phyloP scores from a whole-genome alignment of 2,888 invertebrate species.

The Trichopria drosophilae region DNA sequence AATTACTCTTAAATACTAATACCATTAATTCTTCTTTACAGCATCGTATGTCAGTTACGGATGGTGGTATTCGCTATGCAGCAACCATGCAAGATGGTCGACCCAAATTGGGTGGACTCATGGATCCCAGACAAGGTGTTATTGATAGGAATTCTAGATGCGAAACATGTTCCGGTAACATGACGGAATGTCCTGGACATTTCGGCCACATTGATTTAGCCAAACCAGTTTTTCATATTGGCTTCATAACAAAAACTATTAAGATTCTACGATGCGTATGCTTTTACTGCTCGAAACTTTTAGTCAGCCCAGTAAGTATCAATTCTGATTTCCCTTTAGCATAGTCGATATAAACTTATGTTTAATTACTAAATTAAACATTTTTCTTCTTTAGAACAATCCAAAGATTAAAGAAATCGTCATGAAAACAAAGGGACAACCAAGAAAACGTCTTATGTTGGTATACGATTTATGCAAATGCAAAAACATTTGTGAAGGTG shows the following conservation, averaged over 20 bases:
- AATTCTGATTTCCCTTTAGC: too few species aligned
- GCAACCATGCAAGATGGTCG: slow-evolving; percentile 98
- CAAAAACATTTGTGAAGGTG: slow-evolving; percentile 97
- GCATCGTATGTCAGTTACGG: slow-evolving; percentile 97
- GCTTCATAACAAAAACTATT: slow-evolving; percentile 94
- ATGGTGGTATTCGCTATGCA: slow-evolving; percentile 93
- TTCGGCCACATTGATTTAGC: too few species aligned
- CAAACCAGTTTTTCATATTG: too few species aligned
- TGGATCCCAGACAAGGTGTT: slow-evolving; percentile 99
- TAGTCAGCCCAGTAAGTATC: slow-evolving; percentile 87
- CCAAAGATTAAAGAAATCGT: slow-evolving; percentile 92
- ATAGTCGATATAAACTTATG: neutral
- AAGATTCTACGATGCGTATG: slow-evolving; percentile 97
- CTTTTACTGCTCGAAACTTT: slow-evolving; percentile 95
- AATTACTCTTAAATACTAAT: too few species aligned
- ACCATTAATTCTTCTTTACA: too few species aligned
- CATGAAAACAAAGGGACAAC: slow-evolving; percentile 93
- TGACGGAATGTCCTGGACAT: slow-evolving; percentile 99
- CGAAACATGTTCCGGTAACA: slow-evolving; percentile 94
- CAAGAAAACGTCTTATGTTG: slow-evolving; percentile 88
- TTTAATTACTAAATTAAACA: neutral
- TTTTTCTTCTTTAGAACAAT: slow-evolving; percentile 66
- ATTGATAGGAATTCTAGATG: slow-evolving; percentile 91
- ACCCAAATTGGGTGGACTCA: slow-evolving; percentile 95
- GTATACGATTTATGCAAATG: slow-evolving; percentile 98